Percentiles rank a stretch among this genome's conserved stretches.
Evolutionary conservation across 1,140 invertebrate genomes (phyloP).

Genomic region (Heliothis subflexa): DNA sequence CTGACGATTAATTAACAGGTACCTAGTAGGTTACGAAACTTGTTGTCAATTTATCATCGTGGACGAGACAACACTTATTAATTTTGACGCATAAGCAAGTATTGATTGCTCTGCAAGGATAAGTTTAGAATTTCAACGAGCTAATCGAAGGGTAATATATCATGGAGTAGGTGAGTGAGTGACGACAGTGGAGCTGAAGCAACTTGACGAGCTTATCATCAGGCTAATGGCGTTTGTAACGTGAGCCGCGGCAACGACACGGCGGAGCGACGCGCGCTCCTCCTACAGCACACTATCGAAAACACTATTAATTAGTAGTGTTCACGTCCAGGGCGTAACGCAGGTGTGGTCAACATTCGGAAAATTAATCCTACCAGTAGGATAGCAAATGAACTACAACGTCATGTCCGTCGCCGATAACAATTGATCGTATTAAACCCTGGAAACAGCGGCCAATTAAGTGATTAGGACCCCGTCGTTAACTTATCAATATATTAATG

Average conservation of each 20-base stretch:
- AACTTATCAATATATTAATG: conserved; percentile 65
- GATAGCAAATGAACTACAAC: conserved; percentile 61
- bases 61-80: conserved; percentile 48
- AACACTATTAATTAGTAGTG: conserved; percentile 80
- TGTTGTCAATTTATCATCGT: conserved; percentile 4
- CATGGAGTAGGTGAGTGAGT: conserved; percentile 56
- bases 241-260: conserved; percentile 55
- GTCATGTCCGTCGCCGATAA: conserved; percentile 61
- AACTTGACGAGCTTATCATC: conserved; percentile 68
- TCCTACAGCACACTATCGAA: conserved; percentile 66
- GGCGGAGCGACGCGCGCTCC: conserved; percentile 27
- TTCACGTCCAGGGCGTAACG: conserved; percentile 71
- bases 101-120: conserved; percentile 63
- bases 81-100: conserved; percentile 69
- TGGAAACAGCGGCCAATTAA: conserved; percentile 73
- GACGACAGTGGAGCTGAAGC: conserved; percentile 47
- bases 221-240: conserved; percentile 75
- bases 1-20: background rate
- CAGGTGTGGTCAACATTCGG: conserved; percentile 79
- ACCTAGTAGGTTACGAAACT: background rate
- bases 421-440: conserved; percentile 74
- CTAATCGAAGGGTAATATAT: conserved; percentile 64
- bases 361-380: conserved; percentile 81
- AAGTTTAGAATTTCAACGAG: conserved; percentile 62
- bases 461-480: conserved; percentile 74